Evolutionary conservation across 2,113 vertebrate species (phyloP).

Genomic region (Collichthys lucidus): DNA sequence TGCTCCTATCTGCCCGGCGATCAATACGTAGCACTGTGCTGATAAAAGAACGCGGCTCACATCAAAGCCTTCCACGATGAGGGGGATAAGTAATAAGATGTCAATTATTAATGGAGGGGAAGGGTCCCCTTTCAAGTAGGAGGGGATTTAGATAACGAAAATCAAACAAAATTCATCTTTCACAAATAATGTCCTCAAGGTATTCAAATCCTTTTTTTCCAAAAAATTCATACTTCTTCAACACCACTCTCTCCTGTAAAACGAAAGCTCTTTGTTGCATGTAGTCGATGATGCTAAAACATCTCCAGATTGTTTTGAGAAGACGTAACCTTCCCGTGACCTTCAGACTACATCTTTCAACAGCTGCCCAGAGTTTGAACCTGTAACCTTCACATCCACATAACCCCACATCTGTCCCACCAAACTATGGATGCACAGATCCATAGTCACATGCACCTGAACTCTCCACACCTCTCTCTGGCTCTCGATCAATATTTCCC

Average conservation of each 20-base stretch:
- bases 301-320: slow-evolving; percentile 20
- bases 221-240: slow-evolving; percentile 4
- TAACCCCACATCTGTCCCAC: slow-evolving; percentile 74
- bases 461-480: slow-evolving; percentile 65
- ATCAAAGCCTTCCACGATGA: slow-evolving; percentile 78
- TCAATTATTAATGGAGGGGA: slow-evolving; percentile 83
- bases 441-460: slow-evolving; percentile 60
- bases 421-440: slow-evolving; percentile 53
- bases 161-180: slow-evolving; percentile 73
- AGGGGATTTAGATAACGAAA: slow-evolving; percentile 77
- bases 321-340: slow-evolving; percentile 29
- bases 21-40: slow-evolving; percentile 74
- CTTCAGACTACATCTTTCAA: slow-evolving; percentile 20
- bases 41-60: slow-evolving; percentile 78
- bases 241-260: neutral
- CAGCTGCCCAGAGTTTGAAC: slow-evolving; percentile 63
- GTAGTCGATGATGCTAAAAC: neutral
- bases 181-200: slow-evolving; percentile 67
- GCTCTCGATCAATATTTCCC: slow-evolving; percentile 71
- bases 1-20: slow-evolving; percentile 74
- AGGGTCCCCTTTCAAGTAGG: slow-evolving; percentile 81
- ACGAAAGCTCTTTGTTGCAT: slow-evolving; percentile 17
- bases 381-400: slow-evolving; percentile 63
- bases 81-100: slow-evolving; percentile 76
- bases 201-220: slow-evolving; percentile 25